A percentile compares a stretch with the other conserved stretches of the same genome.
Evolutionary conservation across 2,797 vertebrate species (phyloP).

Genomic region (Gila robusta): DNA sequence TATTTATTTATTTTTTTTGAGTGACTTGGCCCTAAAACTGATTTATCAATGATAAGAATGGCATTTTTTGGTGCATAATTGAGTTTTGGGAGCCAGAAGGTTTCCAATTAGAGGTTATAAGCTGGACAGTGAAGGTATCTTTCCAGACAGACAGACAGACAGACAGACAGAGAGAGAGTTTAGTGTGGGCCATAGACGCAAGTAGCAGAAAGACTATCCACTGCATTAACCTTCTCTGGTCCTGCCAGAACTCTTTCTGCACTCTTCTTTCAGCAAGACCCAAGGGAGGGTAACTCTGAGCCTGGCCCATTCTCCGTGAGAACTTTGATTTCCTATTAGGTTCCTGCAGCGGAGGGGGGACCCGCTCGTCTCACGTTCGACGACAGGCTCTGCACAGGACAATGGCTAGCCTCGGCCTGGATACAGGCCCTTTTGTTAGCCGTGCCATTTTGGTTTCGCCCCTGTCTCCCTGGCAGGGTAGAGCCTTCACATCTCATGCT

Average conservation of each 20-base stretch:
- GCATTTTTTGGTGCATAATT: neutral
- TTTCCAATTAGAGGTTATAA: slow-evolving; percentile 12
- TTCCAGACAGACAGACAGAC: slow-evolving; percentile 20
- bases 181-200: slow-evolving; percentile 66
- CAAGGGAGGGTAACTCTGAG: slow-evolving; percentile 98
- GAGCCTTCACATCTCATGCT: slow-evolving; percentile 64
- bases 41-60: neutral
- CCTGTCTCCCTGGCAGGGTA: slow-evolving; percentile 77
- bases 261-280: slow-evolving; percentile 98
- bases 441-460: slow-evolving; percentile 82
- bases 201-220: slow-evolving; percentile 95
- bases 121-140: neutral
- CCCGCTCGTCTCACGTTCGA: slow-evolving; percentile 85
- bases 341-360: slow-evolving; percentile 84
- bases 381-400: slow-evolving; percentile 80
- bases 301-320: slow-evolving; percentile 91
- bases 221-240: slow-evolving; percentile 94
- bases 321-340: slow-evolving; percentile 99
- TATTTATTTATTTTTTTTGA: neutral
- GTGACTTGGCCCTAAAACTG: neutral
- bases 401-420: slow-evolving; percentile 77
- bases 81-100: neutral
- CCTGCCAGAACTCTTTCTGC: slow-evolving; percentile 89
- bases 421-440: slow-evolving; percentile 93
- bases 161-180: slow-evolving; percentile 70